Evolutionary conservation across 1,140 invertebrate genomes (phyloP), one percentile per base, ranked within the genome.

Genomic region (Euwallacea fornicatus): DNA sequence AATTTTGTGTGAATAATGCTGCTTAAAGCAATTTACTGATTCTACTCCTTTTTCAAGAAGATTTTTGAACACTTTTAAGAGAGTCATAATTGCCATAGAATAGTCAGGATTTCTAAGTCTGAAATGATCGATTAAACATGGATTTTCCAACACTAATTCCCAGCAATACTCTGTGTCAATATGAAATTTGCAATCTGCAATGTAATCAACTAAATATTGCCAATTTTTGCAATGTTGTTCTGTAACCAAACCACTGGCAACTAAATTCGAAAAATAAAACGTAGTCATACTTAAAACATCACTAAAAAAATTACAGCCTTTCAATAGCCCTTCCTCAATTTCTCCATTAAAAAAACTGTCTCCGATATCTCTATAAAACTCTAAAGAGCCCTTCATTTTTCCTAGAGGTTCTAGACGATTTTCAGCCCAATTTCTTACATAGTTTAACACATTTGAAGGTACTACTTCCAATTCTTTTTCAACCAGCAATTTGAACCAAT

Each of bases 91-190:
- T 56, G 16, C 62, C 11, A 47, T 50, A 15, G 2, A 50, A n/a
- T 13, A 6, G 46, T 64, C 21, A 15, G 15, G 16, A 47, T 21
- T 42, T 11, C 0, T 61, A 33, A 84, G 82, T 66, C 83, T 83
- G 74, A 87, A 88, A 75, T 84, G 84, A 74, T 85, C 81, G 4
- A 88, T 73, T 56, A 88, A 66, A 68, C 53, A 42, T 0, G 68
- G 65, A 42, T 77, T 72, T 9, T 47, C 65, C 42, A 77, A 70
- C 44, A 77, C 47, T 7, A 69, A 46, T 47, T 74, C 54, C 2
- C 71, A 16, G 43, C 62, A 72, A 42, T 41, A 7, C 41, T 56
- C 59, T n/a, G 71, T 42, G 2, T 70, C 15, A 53, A 56, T 21
- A 13, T 72, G 15, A 8, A 0, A 7, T n/a, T 71, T 59, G 42